Evolutionary conservation across 2,113 vertebrate species (phyloP).

Genomic region (Pygoscelis antarcticus): DNA sequence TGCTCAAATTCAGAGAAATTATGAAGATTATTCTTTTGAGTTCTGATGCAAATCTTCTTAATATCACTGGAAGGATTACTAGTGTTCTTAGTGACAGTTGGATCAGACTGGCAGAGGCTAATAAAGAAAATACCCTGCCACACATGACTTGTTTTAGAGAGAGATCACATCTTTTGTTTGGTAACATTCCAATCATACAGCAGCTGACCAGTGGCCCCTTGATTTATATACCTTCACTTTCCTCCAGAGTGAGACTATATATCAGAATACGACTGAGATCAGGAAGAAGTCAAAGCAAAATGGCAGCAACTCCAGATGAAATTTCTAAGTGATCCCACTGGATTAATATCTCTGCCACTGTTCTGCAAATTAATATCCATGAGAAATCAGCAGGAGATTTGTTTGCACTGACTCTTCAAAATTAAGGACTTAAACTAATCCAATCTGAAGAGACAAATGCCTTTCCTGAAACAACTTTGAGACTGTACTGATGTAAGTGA

Average conservation of each 20-base stretch:
- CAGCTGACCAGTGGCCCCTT: background rate
- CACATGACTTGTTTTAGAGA: background rate
- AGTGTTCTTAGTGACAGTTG: background rate
- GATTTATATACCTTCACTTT: background rate
- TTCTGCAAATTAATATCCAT: background rate
- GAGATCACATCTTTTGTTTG: background rate
- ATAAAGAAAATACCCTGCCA: background rate
- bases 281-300: background rate
- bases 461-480: background rate
- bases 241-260: background rate
- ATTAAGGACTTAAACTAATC: background rate
- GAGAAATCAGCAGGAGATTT: background rate
- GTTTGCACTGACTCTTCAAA: background rate
- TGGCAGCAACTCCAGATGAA: background rate
- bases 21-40: background rate
- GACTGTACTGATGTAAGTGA: background rate
- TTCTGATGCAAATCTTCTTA: background rate
- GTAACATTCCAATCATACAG: background rate
- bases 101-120: background rate
- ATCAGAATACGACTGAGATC: background rate
- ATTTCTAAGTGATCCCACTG: background rate
- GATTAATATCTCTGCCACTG: background rate
- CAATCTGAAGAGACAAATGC: background rate
- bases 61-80: background rate
- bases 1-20: background rate